Evolutionary conservation across 2,113 vertebrate species (phyloP).

Genomic region (Ptilonorhynchus violaceus): DNA sequence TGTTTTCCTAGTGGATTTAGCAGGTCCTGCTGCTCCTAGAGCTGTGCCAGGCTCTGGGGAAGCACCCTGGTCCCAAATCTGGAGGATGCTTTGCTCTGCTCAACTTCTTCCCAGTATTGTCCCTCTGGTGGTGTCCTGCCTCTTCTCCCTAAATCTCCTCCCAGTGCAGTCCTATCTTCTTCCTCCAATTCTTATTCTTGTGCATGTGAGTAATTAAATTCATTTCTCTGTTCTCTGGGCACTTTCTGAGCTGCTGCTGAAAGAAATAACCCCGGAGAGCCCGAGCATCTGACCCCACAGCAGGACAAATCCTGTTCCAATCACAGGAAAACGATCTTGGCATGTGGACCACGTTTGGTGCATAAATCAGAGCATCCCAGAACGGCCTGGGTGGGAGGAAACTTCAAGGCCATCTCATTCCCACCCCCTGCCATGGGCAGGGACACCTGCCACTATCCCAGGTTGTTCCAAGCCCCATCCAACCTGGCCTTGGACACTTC

Average conservation of each 20-base stretch:
- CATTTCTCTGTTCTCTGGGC: neutral
- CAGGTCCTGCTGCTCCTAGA: neutral
- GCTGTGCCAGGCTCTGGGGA: neutral
- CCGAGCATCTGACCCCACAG: neutral
- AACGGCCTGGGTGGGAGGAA: neutral
- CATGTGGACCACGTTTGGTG: rapidly evolving
- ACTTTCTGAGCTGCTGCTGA: neutral
- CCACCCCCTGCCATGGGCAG: neutral
- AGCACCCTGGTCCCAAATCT: neutral
- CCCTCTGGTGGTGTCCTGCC: too few relatives aligned
- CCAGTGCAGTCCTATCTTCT: neutral
- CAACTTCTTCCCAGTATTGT: neutral
- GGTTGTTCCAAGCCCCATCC: neutral
- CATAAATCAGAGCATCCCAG: neutral
- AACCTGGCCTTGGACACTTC: rapidly evolving
- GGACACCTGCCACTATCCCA: neutral
- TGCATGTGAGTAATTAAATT: neutral
- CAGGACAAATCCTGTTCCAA: neutral
- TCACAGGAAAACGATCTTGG: neutral
- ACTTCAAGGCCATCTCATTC: rapidly evolving
- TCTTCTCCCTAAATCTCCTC: neutral
- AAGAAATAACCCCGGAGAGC: neutral
- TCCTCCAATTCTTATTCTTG: neutral
- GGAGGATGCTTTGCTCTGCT: neutral
- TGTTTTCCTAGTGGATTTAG: neutral